These are phyloP conservation scores for Lagopus muta DNA, from an alignment of 2,113 vertebrate genomes.

Conservation along the genomic window DNA sequence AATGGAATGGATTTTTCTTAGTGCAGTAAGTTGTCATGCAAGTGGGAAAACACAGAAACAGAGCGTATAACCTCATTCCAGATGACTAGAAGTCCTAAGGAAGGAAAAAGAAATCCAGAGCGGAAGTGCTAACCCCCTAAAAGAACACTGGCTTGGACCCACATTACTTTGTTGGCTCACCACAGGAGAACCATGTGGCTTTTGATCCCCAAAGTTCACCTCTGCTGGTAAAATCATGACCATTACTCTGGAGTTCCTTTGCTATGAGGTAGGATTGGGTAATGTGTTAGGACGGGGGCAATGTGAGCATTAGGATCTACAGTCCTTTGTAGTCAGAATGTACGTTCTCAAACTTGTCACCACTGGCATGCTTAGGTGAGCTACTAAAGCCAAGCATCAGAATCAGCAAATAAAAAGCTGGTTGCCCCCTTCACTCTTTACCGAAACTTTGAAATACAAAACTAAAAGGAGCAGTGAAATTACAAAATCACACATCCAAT, in stretches of 20 bases:
- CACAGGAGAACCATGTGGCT: fast-evolving
- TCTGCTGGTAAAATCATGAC: background rate
- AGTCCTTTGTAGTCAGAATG: background rate
- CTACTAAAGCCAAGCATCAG: background rate
- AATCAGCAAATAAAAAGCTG: background rate
- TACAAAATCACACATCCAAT: background rate
- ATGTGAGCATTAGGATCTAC: background rate
- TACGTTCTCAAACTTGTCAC: background rate
- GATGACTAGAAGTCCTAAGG: background rate
- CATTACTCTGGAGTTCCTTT: background rate
- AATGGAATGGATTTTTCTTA: background rate
- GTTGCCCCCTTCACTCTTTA: background rate
- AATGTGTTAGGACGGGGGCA: background rate
- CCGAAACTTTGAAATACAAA: background rate
- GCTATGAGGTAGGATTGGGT: background rate
- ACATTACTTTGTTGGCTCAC: background rate
- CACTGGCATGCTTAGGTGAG: background rate
- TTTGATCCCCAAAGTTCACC: background rate
- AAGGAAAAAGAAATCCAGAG: background rate
- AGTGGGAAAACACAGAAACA: background rate
- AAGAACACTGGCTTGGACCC: background rate
- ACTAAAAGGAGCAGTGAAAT: background rate
- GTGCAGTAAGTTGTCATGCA: background rate
- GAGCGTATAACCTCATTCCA: background rate
- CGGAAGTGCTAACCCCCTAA: background rate